phyloP scores from a whole-genome alignment of 2,113 vertebrate genomes.

The Tetrax tetrax region DNA sequence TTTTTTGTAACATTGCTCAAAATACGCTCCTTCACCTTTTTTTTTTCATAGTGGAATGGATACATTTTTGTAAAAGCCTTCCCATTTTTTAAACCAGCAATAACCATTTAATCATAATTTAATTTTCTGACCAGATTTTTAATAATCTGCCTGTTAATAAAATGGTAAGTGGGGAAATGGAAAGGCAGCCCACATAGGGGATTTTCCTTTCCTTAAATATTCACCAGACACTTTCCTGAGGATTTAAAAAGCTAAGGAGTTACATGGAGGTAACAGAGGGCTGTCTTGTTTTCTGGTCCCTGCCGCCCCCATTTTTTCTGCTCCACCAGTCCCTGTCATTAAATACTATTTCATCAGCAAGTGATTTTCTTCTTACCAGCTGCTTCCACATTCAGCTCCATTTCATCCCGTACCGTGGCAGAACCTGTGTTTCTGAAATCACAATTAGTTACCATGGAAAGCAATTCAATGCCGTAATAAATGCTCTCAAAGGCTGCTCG shows the following conservation, averaged over 20 bases:
- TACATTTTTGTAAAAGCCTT: neutral
- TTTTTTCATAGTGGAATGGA: neutral
- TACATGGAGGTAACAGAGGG: neutral
- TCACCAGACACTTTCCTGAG: neutral
- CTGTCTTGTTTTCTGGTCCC: neutral
- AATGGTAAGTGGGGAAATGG: neutral
- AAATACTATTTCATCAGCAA: conserved; percentile 43
- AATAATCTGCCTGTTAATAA: neutral
- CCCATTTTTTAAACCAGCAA: neutral
- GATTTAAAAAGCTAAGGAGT: neutral
- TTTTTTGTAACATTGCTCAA: neutral
- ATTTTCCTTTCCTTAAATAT: neutral
- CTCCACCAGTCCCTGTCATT: conserved; percentile 5
- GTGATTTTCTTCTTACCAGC: conserved; percentile 38
- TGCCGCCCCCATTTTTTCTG: neutral
- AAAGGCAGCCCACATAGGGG: neutral
- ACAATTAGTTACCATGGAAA: conserved; percentile 62
- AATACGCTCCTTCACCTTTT: neutral
- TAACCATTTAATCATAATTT: neutral
- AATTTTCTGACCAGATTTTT: neutral
- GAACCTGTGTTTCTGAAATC: conserved; percentile 34
- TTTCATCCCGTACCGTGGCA: conserved; percentile 17
- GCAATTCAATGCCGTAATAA: neutral
- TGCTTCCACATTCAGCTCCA: conserved; percentile 40
- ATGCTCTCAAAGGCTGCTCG: neutral